phyloP scores from a whole-genome alignment of 1,140 invertebrate genomes.

The Lineus longissimus region DNA sequence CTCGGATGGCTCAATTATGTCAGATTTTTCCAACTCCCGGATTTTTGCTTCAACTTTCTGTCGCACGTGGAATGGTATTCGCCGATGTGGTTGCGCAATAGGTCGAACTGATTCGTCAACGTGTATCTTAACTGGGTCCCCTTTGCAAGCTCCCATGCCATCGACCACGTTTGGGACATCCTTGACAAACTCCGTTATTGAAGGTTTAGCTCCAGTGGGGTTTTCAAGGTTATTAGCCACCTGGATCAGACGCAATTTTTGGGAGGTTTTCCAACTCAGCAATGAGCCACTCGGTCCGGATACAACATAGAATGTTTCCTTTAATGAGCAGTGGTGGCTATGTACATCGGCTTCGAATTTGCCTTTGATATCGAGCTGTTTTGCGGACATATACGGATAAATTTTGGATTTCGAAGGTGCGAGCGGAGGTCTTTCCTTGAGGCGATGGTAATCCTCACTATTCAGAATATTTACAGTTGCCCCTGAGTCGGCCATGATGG shows the following conservation, averaged over 20 bases:
- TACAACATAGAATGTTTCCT: not conserved
- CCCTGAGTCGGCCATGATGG: too few species aligned
- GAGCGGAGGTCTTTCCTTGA: not conserved
- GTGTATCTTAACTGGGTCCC: too few species aligned
- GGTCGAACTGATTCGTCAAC: conserved; percentile 18
- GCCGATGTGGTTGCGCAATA: conserved; percentile 15
- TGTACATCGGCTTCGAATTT: conserved; percentile 9
- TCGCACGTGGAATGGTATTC: conserved; percentile 23
- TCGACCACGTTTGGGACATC: conserved; percentile 18
- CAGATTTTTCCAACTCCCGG: conserved; percentile 20
- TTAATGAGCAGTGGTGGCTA: not conserved
- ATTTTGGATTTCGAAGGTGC: conserved; percentile 4
- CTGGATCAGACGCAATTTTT: conserved; percentile 12
- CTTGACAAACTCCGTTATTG: not conserved
- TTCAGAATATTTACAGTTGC: conserved; percentile 11
- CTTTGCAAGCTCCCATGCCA: too few species aligned
- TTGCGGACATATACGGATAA: conserved; percentile 13
- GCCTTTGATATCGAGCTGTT: conserved; percentile 13
- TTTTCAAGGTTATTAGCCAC: too few species aligned
- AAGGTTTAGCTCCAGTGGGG: too few species aligned
- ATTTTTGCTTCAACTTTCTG: conserved; percentile 25
- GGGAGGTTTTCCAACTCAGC: not conserved
- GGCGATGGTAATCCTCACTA: not conserved
- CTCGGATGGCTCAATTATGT: conserved; percentile 30
- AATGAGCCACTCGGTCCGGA: not conserved